Conservation (phyloP, 1,140 invertebrate genomes). For the Drosophila bipectinata region DNA sequence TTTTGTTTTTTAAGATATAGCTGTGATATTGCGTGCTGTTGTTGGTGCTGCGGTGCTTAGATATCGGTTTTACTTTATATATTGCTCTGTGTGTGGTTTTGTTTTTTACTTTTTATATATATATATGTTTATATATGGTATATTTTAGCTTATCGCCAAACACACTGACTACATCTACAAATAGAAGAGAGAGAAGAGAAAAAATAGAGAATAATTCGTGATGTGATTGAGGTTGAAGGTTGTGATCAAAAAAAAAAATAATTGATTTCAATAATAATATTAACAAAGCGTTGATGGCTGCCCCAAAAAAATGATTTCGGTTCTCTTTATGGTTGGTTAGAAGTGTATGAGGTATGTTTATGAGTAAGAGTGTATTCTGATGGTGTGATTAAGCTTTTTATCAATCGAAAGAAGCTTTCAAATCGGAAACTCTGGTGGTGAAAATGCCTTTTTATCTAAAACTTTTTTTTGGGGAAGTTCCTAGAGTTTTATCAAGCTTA, state of each 20-base stretch:
- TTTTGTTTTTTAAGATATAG: slow-evolving; percentile 47
- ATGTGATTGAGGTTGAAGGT: slow-evolving; percentile 52
- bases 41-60: slow-evolving; percentile 77
- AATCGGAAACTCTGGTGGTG: slow-evolving; percentile 6
- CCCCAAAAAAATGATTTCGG: slow-evolving; percentile 24
- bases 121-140: slow-evolving; percentile 65
- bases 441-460: slow-evolving; percentile 9
- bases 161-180: slow-evolving; percentile 92
- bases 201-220: slow-evolving; percentile 63
- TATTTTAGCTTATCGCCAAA: slow-evolving; percentile 88
- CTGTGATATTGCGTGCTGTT: slow-evolving; percentile 66
- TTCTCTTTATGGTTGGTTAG: slow-evolving; percentile 44
- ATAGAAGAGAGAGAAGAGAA: slow-evolving; percentile 85
- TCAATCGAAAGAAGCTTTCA: slow-evolving; percentile 13
- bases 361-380: slow-evolving; percentile 17
- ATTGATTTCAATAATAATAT: slow-evolving; percentile 26
- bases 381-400: slow-evolving; percentile 25
- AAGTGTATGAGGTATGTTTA: slow-evolving; percentile 2
- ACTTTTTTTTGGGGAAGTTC: not conserved
- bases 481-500: slow-evolving; percentile 16
- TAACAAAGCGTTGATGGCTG: slow-evolving; percentile 39
- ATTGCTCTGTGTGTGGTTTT: slow-evolving; percentile 59
- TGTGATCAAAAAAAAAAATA: slow-evolving; percentile 32
- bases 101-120: slow-evolving; percentile 53
- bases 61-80: slow-evolving; percentile 62